Percentiles rank a stretch among this genome's conserved stretches.
These are phyloP conservation scores for Meghimatium bilineatum DNA, from an alignment of 2,888 invertebrate species.

Conservation along the genomic window DNA sequence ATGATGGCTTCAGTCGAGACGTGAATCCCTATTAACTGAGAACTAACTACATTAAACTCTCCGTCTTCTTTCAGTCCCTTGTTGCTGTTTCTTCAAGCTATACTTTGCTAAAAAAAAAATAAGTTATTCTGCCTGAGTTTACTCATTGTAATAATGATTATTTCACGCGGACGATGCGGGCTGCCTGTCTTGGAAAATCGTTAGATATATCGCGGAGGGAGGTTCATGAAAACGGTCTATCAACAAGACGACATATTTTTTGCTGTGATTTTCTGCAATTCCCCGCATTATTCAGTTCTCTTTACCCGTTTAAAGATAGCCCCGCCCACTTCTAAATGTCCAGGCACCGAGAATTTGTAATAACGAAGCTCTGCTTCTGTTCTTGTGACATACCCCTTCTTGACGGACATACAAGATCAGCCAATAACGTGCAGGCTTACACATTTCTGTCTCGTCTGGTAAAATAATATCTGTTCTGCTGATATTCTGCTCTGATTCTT, in stretches of 20 bases:
- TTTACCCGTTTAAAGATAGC: background rate
- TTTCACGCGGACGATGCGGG: slow-evolving; percentile 19
- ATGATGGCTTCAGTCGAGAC: background rate
- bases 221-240: background rate
- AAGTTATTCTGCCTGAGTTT: background rate
- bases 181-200: slow-evolving; percentile 14
- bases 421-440: background rate
- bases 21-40: background rate
- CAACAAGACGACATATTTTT: background rate
- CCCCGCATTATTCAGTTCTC: background rate
- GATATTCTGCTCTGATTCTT: too few species aligned
- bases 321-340: slow-evolving; percentile 14
- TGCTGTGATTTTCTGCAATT: background rate
- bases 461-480: background rate
- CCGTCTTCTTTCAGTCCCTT: background rate
- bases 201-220: background rate
- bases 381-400: background rate
- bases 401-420: background rate
- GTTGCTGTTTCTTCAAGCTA: background rate
- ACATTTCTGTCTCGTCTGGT: background rate
- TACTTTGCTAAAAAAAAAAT: slow-evolving; percentile 5
- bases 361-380: background rate
- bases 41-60: background rate
- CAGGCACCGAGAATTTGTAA: background rate
- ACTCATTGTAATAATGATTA: slow-evolving; percentile 32